Evolutionary conservation across 2,797 vertebrate genomes (phyloP).

Genomic region (Hipposideros larvatus): DNA sequence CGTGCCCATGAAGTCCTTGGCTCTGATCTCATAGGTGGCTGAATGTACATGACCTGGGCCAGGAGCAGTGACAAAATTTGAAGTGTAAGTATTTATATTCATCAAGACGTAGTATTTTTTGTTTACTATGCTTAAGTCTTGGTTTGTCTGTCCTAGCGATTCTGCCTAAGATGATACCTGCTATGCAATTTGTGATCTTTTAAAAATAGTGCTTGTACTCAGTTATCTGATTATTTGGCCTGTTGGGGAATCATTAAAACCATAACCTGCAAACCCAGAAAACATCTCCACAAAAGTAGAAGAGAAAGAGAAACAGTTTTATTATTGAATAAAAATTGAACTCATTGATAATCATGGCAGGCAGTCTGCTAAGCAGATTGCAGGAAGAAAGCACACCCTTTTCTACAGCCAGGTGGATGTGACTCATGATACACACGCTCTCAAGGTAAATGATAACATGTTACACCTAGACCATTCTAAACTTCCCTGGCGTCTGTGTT

Average conservation of each 20-base stretch:
- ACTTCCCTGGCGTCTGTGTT: neutral
- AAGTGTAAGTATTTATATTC: neutral
- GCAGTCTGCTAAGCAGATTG: neutral
- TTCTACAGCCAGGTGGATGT: neutral
- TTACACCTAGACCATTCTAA: neutral
- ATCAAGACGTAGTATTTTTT: neutral
- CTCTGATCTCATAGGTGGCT: neutral
- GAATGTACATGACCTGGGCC: neutral
- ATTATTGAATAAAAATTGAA: neutral
- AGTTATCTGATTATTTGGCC: neutral
- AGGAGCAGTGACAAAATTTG: neutral
- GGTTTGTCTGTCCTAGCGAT: neutral
- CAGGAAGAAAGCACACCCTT: neutral
- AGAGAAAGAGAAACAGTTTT: neutral
- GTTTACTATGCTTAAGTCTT: neutral
- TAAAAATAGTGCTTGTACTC: neutral
- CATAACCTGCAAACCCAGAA: neutral
- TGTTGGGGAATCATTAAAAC: neutral
- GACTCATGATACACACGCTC: neutral
- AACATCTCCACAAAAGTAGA: neutral
- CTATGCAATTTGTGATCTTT: neutral
- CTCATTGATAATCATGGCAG: neutral
- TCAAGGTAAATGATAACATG: neutral
- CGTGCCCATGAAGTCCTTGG: neutral
- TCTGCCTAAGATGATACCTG: neutral